Evolutionary conservation across 1,140 invertebrate species (phyloP).

Genomic region (Drosophila athabasca): DNA sequence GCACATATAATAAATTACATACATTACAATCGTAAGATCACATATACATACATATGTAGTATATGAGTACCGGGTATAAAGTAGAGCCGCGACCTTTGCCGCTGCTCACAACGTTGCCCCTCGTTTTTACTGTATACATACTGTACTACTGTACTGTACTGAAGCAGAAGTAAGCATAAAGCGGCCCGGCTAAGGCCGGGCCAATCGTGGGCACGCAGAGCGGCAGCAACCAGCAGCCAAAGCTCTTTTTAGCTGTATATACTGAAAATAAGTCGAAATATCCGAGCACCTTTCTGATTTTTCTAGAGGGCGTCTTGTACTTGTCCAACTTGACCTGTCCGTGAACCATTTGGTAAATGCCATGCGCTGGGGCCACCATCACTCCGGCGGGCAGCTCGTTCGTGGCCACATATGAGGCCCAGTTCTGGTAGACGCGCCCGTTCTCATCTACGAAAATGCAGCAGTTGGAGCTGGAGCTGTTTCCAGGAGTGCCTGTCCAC

Average conservation of each 20-base stretch:
- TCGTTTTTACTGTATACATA: too few relatives aligned
- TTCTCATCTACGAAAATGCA: slow-evolving; percentile 75
- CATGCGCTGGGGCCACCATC: slow-evolving; percentile 63
- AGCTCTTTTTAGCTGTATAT: too few relatives aligned
- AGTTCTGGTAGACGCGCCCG: slow-evolving; percentile 75
- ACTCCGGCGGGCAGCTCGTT: slow-evolving; percentile 66
- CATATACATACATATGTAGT: too few relatives aligned
- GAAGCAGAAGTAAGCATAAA: too few relatives aligned
- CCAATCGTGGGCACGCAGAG: slow-evolving; percentile 59
- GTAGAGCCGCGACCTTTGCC: too few relatives aligned
- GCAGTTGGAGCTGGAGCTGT: slow-evolving; percentile 56
- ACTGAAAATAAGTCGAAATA: slow-evolving; percentile 33
- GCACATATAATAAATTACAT: too few relatives aligned
- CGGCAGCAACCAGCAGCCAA: slow-evolving; percentile 12
- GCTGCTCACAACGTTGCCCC: too few relatives aligned
- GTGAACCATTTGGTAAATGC: slow-evolving; percentile 47
- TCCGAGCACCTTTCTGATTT: slow-evolving; percentile 16
- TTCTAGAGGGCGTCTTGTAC: slow-evolving; percentile 47
- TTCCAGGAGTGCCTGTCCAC: slow-evolving; percentile 19
- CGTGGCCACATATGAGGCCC: slow-evolving; percentile 56
- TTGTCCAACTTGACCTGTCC: slow-evolving; percentile 42
- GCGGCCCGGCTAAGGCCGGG: slow-evolving; percentile 23
- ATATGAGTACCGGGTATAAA: too few relatives aligned
- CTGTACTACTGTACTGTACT: too few relatives aligned
- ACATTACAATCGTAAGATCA: too few relatives aligned